Base-by-base conservation (phyloP, 2,888 invertebrate genomes). In the Cinara cedri region DNA sequence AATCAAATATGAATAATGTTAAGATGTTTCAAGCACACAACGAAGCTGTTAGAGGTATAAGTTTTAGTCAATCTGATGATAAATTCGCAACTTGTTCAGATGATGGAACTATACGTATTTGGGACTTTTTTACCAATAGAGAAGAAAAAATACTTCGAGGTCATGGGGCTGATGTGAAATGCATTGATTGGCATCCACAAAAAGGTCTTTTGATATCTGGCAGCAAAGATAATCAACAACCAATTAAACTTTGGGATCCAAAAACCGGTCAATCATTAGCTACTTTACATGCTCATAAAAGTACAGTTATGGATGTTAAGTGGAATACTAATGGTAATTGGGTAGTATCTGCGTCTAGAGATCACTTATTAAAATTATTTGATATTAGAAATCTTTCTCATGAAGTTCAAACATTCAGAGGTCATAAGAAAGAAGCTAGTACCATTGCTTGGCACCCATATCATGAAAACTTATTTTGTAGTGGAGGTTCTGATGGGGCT, bases 11-110 rank as follows among this genome's bases (percentile, higher is more conserved):
- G 99, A 99, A 99, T 89, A 99, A 99, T 88, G 99, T 99, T 81
- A 98, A 99, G 90, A 98, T 99, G 97, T 99, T 97, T 89, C 98
- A 98, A 88, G 99, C 98, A 81, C 99, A 99, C 88, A 98, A 99
- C 91, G 99, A 99, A 90, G 96, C 99, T 83, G 93, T 99, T 84
- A 91, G 99, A 87, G 98, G 98, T 88, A 93, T 99, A 89, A 98
- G 98, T 91, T 99, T 99, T 90, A 96, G 98, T 89, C 98, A 99
- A 78, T 94, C 95, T 86, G 99, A 99, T 90, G 92, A 92, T 86
- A 99, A 99, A 89, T 96, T 99, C 89, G 98, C 96, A 44, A 97
- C 98, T 81, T 98, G 98, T 89, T 98, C 98, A 81, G 99, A 99
- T 87, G 99, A 99, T 88, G 98, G 98, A 83, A 99, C 99, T 21